phyloP scores from a whole-genome alignment of 1,140 invertebrate species.

The Littorina saxatilis region DNA sequence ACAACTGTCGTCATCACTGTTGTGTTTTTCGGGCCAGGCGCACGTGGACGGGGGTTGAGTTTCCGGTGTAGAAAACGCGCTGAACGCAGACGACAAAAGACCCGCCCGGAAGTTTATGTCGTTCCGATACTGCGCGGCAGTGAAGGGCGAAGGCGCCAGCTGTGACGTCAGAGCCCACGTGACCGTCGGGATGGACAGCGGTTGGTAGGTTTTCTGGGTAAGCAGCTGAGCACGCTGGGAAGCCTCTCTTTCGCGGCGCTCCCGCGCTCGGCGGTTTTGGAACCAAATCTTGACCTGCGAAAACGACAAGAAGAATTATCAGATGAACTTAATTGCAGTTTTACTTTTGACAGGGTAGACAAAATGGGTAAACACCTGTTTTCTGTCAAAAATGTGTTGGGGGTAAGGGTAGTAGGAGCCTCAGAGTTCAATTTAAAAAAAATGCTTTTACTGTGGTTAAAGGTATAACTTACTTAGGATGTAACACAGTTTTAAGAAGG shows the following conservation, averaged over 20 bases:
- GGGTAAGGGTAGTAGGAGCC: no score
- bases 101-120: slow-evolving; percentile 30
- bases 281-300: slow-evolving; percentile 89
- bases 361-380: no score
- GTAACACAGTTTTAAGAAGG: no score
- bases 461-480: no score
- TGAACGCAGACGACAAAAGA: slow-evolving; percentile 22
- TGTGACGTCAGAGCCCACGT: slow-evolving; percentile 46
- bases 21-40: slow-evolving; percentile 8
- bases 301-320: slow-evolving; percentile 43
- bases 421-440: no score
- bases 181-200: slow-evolving; percentile 46
- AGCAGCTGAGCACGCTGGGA: slow-evolving; percentile 38
- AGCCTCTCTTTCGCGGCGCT: slow-evolving; percentile 79
- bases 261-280: slow-evolving; percentile 85
- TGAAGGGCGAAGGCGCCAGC: slow-evolving; percentile 21
- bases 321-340: no score
- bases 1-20: slow-evolving; percentile 18
- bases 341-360: no score
- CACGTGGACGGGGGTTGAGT: background rate
- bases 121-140: slow-evolving; percentile 27
- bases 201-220: slow-evolving; percentile 43
- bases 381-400: no score
- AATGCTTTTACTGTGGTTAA: no score
- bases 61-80: slow-evolving; percentile 6